Conservation (phyloP, 2,888 invertebrate genomes). For the Cheilosia grossa region DNA sequence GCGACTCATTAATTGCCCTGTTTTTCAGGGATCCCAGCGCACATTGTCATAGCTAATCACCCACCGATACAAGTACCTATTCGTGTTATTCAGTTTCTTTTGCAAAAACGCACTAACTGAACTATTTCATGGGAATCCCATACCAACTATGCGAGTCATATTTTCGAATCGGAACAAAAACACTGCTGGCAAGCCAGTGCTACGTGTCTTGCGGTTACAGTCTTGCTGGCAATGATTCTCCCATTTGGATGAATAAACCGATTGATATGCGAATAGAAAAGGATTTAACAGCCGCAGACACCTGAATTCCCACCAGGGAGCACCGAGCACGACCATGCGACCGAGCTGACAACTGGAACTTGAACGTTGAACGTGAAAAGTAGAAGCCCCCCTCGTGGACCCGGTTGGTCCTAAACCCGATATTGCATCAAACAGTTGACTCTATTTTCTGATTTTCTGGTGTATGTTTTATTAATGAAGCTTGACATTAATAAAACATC, state of each 20-base stretch:
- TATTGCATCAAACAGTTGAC: constrained; percentile 54
- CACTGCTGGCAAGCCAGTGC: constrained; percentile 11
- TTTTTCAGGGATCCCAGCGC: not conserved
- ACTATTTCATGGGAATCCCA: constrained; percentile 11
- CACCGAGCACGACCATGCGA: constrained; percentile 19
- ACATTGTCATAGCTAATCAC: not conserved
- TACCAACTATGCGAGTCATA: constrained; percentile 15
- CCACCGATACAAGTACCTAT: too few species aligned
- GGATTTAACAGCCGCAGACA: constrained; percentile 67
- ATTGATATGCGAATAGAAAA: constrained; percentile 52
- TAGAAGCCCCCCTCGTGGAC: not conserved
- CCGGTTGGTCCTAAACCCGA: constrained; percentile 3
- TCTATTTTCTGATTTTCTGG: constrained; percentile 72
- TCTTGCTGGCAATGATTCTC: constrained; percentile 39
- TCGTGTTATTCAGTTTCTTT: not conserved
- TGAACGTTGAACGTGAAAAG: constrained; percentile 62
- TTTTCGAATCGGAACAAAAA: not conserved
- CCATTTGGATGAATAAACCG: constrained; percentile 51
- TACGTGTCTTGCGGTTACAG: constrained; percentile 43
- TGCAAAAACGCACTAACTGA: not conserved
- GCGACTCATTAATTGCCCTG: not conserved
- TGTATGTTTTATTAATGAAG: constrained; percentile 76
- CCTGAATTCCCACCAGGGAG: constrained; percentile 73
- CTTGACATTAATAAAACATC: constrained; percentile 76
- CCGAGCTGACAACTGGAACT: constrained; percentile 69